These are phyloP conservation scores for Smutsia temminckii DNA, from an alignment of 2,797 vertebrate species.

Conservation along the genomic window DNA sequence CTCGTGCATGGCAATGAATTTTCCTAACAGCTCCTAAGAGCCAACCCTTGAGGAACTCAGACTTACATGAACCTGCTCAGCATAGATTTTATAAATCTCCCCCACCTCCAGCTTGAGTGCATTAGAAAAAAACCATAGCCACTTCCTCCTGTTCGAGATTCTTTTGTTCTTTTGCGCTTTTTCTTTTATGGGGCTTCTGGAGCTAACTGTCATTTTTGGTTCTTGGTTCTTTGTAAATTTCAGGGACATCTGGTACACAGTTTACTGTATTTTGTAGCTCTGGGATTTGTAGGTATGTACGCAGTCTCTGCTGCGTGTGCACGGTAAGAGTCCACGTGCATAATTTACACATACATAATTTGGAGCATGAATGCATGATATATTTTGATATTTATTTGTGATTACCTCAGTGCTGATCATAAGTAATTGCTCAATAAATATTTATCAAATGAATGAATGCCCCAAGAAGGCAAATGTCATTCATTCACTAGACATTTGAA, in stretches of 20 bases:
- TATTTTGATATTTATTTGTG: slow-evolving; percentile 64
- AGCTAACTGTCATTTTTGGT: slow-evolving; percentile 82
- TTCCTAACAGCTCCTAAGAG: slow-evolving; percentile 75
- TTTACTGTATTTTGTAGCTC: slow-evolving; percentile 66
- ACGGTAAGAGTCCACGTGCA: slow-evolving; percentile 32
- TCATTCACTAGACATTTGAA: slow-evolving; percentile 17
- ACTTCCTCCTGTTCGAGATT: slow-evolving; percentile 75
- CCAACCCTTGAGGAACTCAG: slow-evolving; percentile 78
- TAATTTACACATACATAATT: slow-evolving; percentile 53
- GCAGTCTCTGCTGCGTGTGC: background rate
- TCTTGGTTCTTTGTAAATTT: slow-evolving; percentile 74
- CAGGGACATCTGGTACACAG: slow-evolving; percentile 69
- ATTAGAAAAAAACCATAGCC: slow-evolving; percentile 61
- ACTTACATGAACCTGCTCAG: slow-evolving; percentile 66
- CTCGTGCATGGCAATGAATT: slow-evolving; percentile 64
- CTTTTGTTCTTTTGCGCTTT: slow-evolving; percentile 63
- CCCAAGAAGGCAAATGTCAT: background rate
- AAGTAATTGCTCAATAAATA: slow-evolving; percentile 49
- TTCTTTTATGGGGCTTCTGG: slow-evolving; percentile 73
- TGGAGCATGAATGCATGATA: slow-evolving; percentile 21
- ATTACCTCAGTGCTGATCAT: background rate
- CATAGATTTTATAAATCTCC: slow-evolving; percentile 61
- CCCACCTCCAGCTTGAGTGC: slow-evolving; percentile 61
- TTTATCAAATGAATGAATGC: slow-evolving; percentile 46
- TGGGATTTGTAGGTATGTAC: slow-evolving; percentile 53